Evolutionary conservation across 2,888 invertebrate genomes (phyloP).

Genomic region (Plagodis dolabraria): DNA sequence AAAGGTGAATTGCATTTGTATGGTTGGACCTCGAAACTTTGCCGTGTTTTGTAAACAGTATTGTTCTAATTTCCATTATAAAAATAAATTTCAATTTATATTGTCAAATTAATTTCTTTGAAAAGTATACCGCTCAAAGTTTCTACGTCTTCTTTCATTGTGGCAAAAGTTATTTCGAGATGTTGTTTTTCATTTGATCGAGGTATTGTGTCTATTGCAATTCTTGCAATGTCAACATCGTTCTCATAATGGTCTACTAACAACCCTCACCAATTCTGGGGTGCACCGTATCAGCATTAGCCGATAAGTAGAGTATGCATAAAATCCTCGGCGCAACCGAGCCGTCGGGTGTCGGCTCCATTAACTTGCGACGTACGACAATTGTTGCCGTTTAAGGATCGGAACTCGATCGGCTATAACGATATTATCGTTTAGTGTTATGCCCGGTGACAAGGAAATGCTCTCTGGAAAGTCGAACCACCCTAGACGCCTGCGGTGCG

Average conservation of each 20-base stretch:
- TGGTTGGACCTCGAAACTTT: slow-evolving; percentile 24
- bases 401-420: slow-evolving; percentile 71
- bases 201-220: slow-evolving; percentile 20
- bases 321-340: slow-evolving; percentile 49
- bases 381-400: slow-evolving; percentile 77
- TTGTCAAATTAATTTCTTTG: neutral
- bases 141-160: slow-evolving; percentile 3
- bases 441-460: slow-evolving; percentile 81
- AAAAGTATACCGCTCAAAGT: neutral
- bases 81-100: neutral
- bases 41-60: slow-evolving; percentile 16
- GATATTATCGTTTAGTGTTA: slow-evolving; percentile 82
- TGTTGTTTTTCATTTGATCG: slow-evolving; percentile 2
- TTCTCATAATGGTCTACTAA: slow-evolving; percentile 12
- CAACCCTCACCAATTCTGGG: slow-evolving; percentile 28
- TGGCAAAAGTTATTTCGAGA: slow-evolving; percentile 1
- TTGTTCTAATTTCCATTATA: slow-evolving; percentile 24
- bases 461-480: slow-evolving; percentile 63
- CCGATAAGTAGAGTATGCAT: slow-evolving; percentile 59
- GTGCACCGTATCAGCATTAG: slow-evolving; percentile 45
- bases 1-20: slow-evolving; percentile 32
- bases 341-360: slow-evolving; percentile 55
- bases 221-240: slow-evolving; percentile 1
- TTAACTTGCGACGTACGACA: slow-evolving; percentile 72
- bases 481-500: slow-evolving; percentile 59